Conservation (phyloP, 1,140 invertebrate species). For the Drosophila tani region DNA sequence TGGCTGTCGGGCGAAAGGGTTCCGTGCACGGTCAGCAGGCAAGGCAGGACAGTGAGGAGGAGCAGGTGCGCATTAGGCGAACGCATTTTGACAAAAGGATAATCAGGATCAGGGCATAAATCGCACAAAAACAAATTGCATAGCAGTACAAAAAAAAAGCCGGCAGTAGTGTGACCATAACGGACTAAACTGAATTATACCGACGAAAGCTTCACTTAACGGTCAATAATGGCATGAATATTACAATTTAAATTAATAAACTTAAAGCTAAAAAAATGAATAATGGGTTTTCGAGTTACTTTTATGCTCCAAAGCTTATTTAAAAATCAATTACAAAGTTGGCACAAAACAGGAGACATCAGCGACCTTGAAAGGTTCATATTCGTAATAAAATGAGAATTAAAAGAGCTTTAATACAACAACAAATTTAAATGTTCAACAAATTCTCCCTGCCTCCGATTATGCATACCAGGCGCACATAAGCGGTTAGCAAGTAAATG, state of each 20-base stretch:
- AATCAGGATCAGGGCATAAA: slow-evolving; percentile 39
- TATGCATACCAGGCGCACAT: too few species aligned
- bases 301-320: neutral
- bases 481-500: too few species aligned
- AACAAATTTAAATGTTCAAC: too few species aligned
- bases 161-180: slow-evolving; percentile 22
- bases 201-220: neutral
- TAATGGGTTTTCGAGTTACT: neutral
- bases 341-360: too few species aligned
- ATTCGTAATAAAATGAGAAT: too few species aligned
- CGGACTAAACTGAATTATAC: neutral
- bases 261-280: too few species aligned
- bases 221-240: neutral
- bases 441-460: too few species aligned
- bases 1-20: slow-evolving; percentile 86
- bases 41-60: slow-evolving; percentile 36
- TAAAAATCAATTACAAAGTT: neutral
- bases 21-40: slow-evolving; percentile 49
- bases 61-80: slow-evolving; percentile 23
- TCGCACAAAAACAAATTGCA: slow-evolving; percentile 51
- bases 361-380: too few species aligned
- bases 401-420: too few species aligned
- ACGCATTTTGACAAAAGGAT: slow-evolving; percentile 48
- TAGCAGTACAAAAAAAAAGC: slow-evolving; percentile 31
- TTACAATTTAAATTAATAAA: neutral